These are phyloP conservation scores for Brachirus orientalis DNA, from an alignment of 2,113 vertebrate genomes.

Conservation along the genomic window DNA sequence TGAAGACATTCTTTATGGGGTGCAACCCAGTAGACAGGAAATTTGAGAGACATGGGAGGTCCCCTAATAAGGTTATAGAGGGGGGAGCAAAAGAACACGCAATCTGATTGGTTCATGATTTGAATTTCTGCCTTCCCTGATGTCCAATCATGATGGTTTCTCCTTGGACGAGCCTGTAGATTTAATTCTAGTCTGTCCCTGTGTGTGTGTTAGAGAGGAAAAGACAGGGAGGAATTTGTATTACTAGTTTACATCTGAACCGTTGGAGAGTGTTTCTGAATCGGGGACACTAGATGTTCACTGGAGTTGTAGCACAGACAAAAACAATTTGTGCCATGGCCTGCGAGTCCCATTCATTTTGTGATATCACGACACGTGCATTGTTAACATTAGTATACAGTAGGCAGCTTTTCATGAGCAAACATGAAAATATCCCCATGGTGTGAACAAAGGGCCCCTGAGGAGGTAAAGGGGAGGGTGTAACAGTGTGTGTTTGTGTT, in stretches of 20 bases:
- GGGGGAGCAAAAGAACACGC: constrained; percentile 57
- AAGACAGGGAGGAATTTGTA: constrained; percentile 79
- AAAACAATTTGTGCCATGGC: constrained; percentile 26
- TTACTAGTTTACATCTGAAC: constrained; percentile 76
- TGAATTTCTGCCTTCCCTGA: constrained; percentile 73
- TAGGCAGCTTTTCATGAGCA: constrained; percentile 18
- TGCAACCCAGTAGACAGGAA: constrained; percentile 66
- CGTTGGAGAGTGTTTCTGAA: constrained; percentile 55
- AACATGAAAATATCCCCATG: constrained; percentile 43
- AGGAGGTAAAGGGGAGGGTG: constrained; percentile 39
- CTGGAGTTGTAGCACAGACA: constrained; percentile 22
- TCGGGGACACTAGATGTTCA: constrained; percentile 59
- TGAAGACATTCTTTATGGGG: constrained; percentile 66
- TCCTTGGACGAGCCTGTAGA: constrained; percentile 48
- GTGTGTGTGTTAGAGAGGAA: background rate
- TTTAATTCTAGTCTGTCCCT: constrained; percentile 63
- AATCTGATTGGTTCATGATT: constrained; percentile 75
- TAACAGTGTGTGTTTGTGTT: constrained; percentile 14
- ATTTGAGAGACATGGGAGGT: constrained; percentile 74
- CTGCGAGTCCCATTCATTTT: constrained; percentile 33
- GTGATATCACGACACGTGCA: constrained; percentile 35
- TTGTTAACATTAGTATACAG: constrained; percentile 39
- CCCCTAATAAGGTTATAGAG: constrained; percentile 68
- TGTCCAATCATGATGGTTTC: constrained; percentile 70
- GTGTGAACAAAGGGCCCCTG: constrained; percentile 56